Conservation (phyloP, 35 echinoderm and acorn worm genomes). For the Heliocidaris tuberculata region DNA sequence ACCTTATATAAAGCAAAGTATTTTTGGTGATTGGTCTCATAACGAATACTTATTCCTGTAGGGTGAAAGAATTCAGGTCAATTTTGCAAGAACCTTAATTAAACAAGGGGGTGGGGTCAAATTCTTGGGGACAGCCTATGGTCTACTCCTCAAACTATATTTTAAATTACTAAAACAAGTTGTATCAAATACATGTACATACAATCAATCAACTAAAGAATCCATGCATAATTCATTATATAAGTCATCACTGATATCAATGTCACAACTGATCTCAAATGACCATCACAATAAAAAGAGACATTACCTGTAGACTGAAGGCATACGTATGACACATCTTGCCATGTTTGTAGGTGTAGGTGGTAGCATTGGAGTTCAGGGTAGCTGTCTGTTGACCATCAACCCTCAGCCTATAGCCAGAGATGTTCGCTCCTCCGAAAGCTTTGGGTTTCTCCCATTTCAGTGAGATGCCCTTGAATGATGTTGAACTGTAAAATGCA, state of each 20-base stretch:
- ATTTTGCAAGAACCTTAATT: too few species aligned
- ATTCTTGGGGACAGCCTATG: too few species aligned
- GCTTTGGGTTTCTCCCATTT: slow-evolving; percentile 74
- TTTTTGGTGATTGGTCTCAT: not conserved
- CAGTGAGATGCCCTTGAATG: slow-evolving; percentile 62
- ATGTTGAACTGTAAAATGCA: slow-evolving; percentile 2
- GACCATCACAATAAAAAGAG: not conserved
- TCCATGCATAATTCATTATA: too few species aligned
- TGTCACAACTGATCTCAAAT: not conserved
- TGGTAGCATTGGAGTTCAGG: slow-evolving; percentile 45
- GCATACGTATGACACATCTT: slow-evolving; percentile 80
- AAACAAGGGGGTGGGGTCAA: too few species aligned
- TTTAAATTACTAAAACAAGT: too few species aligned
- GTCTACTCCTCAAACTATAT: too few species aligned
- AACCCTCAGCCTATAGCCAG: slow-evolving; percentile 64
- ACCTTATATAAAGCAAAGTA: too few species aligned
- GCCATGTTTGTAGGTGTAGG: slow-evolving; percentile 69
- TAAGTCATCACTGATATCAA: too few species aligned
- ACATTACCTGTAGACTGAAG: slow-evolving; percentile 77
- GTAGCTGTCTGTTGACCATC: slow-evolving; percentile 58
- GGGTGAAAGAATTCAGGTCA: too few species aligned
- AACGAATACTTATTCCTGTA: too few species aligned
- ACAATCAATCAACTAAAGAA: too few species aligned
- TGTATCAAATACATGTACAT: too few species aligned
- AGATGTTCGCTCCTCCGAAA: slow-evolving; percentile 65